These are phyloP conservation scores for Aldrovandia affinis DNA, from an alignment of 2,797 vertebrate species.

Conservation along the genomic window DNA sequence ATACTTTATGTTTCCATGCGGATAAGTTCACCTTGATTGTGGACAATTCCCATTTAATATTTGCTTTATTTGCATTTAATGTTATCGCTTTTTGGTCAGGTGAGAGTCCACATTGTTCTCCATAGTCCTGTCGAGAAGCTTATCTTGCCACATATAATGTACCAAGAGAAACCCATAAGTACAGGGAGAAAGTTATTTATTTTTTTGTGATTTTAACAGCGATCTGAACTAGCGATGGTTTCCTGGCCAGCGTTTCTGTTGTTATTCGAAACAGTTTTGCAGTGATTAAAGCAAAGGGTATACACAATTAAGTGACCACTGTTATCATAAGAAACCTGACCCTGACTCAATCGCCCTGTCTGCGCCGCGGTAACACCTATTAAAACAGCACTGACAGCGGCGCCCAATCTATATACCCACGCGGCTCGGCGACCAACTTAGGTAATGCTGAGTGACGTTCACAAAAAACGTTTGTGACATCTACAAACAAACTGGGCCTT, in stretches of 20 bases:
- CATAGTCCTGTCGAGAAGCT: background rate
- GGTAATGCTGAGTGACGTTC: conserved; percentile 47
- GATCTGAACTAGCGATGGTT: conserved; percentile 57
- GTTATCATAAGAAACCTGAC: conserved; percentile 67
- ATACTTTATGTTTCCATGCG: background rate
- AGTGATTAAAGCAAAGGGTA: conserved; percentile 71
- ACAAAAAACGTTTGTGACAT: conserved; percentile 54
- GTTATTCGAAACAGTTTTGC: conserved; percentile 61
- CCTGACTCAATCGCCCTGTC: conserved; percentile 54
- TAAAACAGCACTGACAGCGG: conserved; percentile 57
- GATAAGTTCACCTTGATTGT: background rate
- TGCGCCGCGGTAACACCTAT: conserved; percentile 60
- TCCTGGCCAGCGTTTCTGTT: conserved; percentile 57
- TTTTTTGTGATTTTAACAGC: conserved; percentile 44
- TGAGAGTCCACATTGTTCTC: background rate
- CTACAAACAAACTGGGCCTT: conserved; percentile 57
- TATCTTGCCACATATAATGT: background rate
- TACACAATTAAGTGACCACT: conserved; percentile 66
- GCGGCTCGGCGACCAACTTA: background rate
- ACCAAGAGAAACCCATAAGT: background rate
- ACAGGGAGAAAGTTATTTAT: background rate
- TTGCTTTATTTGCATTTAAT: background rate
- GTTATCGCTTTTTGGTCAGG: background rate
- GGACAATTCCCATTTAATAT: background rate
- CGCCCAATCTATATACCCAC: conserved; percentile 47